Evolutionary conservation across 2,888 invertebrate genomes (phyloP), one percentile per base, ranked within the genome.

Genomic region (Tribolium freemani): DNA sequence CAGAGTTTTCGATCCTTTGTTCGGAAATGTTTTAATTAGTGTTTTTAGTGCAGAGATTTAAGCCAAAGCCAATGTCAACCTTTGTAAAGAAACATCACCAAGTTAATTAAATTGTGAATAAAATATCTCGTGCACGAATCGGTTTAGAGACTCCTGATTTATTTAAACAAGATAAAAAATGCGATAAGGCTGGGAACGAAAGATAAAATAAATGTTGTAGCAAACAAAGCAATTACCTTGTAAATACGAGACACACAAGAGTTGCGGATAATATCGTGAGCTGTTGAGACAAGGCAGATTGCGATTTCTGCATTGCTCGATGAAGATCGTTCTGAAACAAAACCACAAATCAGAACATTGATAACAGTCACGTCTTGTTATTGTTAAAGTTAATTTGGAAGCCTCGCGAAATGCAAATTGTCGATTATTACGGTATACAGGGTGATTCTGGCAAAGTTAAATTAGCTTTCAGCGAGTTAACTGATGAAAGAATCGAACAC

Each of bases 221-320:
- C 38, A 8, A 5, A 38, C 38, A 63, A 63, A 63, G 56, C 66
- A 54, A 66, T 89, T 88, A 97, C 97, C 97, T 97, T 82, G 97
- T 98, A 87, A 98, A 98, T 44, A 98, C 96, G 81, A 98, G 92
- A 88, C 98, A 98, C 82, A 97, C 88, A 75, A 98, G 89, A 31
- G 98, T 98, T 75, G 97, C 97, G 79, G 96, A 96, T 70, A 98
- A 89, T 82, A 98, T 96, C 91, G 97, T 97, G 79, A 98, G 89
- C 85, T 98, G 97, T 84, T 98, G 98, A 68, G 97, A 97, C 76
- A 98, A 89, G 66, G 98, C 97, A 66, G 98, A 98, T 87, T 98
- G 97, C 3, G 97, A 97, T 86, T 96, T 96, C 87, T 98, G 97
- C 96, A 98, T 98, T 63, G 97, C 98, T 79, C 98, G 91, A 87